These are phyloP conservation scores for Chelonia mydas DNA, from an alignment of 2,797 vertebrate species.

Conservation along the genomic window DNA sequence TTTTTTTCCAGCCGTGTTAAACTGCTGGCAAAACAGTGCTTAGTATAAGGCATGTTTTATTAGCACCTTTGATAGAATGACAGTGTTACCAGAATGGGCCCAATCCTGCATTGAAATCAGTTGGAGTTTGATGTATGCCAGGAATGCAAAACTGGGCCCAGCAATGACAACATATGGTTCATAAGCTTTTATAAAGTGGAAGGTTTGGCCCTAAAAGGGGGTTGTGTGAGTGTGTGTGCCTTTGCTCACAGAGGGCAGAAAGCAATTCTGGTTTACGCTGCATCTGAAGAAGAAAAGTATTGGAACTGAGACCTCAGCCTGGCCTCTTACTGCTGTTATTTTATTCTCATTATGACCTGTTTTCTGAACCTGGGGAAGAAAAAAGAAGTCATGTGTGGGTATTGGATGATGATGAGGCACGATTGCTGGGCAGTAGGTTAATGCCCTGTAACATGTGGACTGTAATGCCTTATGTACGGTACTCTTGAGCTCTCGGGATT, in stretches of 20 bases:
- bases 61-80: background rate
- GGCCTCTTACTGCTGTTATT: background rate
- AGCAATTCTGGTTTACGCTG: background rate
- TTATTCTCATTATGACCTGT: background rate
- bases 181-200: background rate
- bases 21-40: background rate
- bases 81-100: background rate
- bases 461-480: background rate
- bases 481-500: background rate
- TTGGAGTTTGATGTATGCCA: background rate
- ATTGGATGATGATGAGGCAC: slow-evolving; percentile 42
- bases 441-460: slow-evolving; percentile 11
- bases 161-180: background rate
- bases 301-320: background rate
- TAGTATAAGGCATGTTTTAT: background rate
- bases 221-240: background rate
- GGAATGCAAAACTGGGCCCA: background rate
- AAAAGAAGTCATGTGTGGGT: background rate
- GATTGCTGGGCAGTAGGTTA: slow-evolving; percentile 52
- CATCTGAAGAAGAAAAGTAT: background rate
- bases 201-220: background rate
- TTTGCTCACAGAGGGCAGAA: background rate
- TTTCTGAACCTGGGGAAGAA: slow-evolving; percentile 31
- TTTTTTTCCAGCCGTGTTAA: slow-evolving; percentile 10
- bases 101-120: background rate